Conservation (phyloP, 1,140 invertebrate species). For the Drosophila kepulauana region DNA sequence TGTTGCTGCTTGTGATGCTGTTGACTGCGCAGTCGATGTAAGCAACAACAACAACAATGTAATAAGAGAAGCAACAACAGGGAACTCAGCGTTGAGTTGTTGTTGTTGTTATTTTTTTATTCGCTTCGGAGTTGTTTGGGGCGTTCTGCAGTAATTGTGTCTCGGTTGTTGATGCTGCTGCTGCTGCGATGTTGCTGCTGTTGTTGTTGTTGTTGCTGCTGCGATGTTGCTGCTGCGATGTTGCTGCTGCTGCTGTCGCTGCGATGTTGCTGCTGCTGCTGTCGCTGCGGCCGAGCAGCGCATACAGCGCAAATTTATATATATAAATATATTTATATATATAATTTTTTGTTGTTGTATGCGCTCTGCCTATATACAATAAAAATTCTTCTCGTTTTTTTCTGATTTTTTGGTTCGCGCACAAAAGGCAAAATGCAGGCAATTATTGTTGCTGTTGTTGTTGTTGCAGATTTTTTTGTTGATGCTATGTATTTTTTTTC, state of each 20-base stretch:
- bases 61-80: conserved; percentile 28
- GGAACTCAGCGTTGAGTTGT: conserved; percentile 27
- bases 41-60: conserved; percentile 30
- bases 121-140: conserved; percentile 8
- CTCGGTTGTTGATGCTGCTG: conserved; percentile 37
- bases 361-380: conserved; percentile 70
- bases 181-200: conserved; percentile 21
- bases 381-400: conserved; percentile 68
- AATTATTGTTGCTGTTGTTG: conserved; percentile 61
- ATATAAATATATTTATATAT: conserved; percentile 49
- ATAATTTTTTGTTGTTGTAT: conserved; percentile 51
- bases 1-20: not conserved
- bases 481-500: conserved; percentile 64
- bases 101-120: conserved; percentile 12
- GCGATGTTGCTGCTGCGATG: not conserved
- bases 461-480: conserved; percentile 42
- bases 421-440: conserved; percentile 78
- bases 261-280: conserved; percentile 21
- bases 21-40: conserved; percentile 34
- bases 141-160: conserved; percentile 48
- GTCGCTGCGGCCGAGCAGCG: conserved; percentile 39
- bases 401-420: conserved; percentile 51
- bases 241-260: conserved; percentile 17
- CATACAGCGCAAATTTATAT: conserved; percentile 39
- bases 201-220: conserved; percentile 32